phyloP scores from a whole-genome alignment of 35 echinoderm and acorn worm genomes.

The Patiria miniata region DNA sequence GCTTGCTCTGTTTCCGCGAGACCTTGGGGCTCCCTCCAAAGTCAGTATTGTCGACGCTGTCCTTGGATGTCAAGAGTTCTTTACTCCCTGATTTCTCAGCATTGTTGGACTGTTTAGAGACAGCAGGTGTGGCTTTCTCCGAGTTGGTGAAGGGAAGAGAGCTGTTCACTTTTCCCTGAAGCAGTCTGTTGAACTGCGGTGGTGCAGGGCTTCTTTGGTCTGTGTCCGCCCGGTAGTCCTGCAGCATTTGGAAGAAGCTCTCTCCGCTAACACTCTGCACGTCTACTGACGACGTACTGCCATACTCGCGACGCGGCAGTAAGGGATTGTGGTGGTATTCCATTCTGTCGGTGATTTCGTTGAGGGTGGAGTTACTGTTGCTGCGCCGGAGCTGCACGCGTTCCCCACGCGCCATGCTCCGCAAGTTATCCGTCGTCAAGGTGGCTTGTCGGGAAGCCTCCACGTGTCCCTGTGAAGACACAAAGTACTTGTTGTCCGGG shows the following conservation, averaged over 20 bases:
- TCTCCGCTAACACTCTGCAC: constrained; percentile 87
- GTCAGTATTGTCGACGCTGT: constrained; percentile 12
- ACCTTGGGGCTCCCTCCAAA: constrained; percentile 70
- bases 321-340: constrained; percentile 11
- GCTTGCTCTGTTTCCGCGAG: constrained; percentile 71
- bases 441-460: constrained; percentile 63
- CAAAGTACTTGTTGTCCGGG: constrained; percentile 83
- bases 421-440: constrained; percentile 85
- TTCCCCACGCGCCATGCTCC: constrained; percentile 47
- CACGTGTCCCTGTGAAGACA: constrained; percentile 57
- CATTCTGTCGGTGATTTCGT: constrained; percentile 45
- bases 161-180: constrained; percentile 75
- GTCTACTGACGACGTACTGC: constrained; percentile 95
- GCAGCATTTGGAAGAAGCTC: constrained; percentile 98
- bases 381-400: constrained; percentile 67
- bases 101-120: constrained; percentile 9
- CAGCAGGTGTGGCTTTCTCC: constrained; percentile 15
- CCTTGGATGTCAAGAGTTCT: background rate
- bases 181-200: constrained; percentile 86
- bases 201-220: constrained; percentile 96
- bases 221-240: constrained; percentile 75
- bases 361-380: constrained; percentile 91
- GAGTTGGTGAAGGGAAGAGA: constrained; percentile 7
- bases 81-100: constrained; percentile 31
- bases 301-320: constrained; percentile 63